Evolutionary conservation across 2,888 invertebrate genomes (phyloP).

Genomic region (Amblyjoppa fuscipennis): DNA sequence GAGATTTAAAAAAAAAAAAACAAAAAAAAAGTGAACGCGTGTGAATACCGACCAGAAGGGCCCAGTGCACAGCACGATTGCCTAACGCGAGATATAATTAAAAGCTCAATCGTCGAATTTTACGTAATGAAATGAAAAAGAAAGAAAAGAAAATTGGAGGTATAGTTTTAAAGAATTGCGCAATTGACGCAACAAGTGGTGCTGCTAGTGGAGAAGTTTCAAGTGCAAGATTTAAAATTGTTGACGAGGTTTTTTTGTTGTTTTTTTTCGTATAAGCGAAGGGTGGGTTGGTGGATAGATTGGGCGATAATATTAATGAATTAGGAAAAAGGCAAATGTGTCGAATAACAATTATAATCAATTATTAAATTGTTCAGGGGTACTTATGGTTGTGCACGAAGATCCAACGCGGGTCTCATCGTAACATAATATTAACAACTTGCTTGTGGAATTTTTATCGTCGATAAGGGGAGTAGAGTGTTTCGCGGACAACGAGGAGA

Average conservation of each 20-base stretch:
- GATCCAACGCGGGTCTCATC: slow-evolving; percentile 55
- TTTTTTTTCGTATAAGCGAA: slow-evolving; percentile 2
- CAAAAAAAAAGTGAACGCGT: slow-evolving; percentile 60
- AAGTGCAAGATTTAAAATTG: slow-evolving; percentile 50
- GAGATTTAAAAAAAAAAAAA: slow-evolving; percentile 36
- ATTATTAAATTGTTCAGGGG: slow-evolving; percentile 64
- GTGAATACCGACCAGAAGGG: slow-evolving; percentile 56
- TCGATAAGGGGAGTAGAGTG: slow-evolving; percentile 14
- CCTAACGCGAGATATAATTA: slow-evolving; percentile 46
- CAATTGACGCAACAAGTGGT: slow-evolving; percentile 55
- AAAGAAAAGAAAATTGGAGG: slow-evolving; percentile 19
- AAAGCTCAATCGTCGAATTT: slow-evolving; percentile 46
- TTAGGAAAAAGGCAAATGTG: slow-evolving; percentile 37
- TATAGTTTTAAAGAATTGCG: slow-evolving; percentile 34
- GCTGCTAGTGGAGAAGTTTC: slow-evolving; percentile 62
- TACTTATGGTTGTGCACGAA: slow-evolving; percentile 66
- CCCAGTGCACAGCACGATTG: slow-evolving; percentile 49
- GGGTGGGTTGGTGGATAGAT: neutral
- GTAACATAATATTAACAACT: slow-evolving; percentile 34
- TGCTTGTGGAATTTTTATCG: slow-evolving; percentile 42
- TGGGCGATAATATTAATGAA: slow-evolving; percentile 39
- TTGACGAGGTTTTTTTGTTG: neutral
- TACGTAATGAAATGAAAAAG: slow-evolving; percentile 34
- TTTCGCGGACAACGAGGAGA: slow-evolving; percentile 1
- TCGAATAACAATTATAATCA: slow-evolving; percentile 11